Conservation (phyloP, 1,140 invertebrate species). For the Metopolophium dirhodum region DNA sequence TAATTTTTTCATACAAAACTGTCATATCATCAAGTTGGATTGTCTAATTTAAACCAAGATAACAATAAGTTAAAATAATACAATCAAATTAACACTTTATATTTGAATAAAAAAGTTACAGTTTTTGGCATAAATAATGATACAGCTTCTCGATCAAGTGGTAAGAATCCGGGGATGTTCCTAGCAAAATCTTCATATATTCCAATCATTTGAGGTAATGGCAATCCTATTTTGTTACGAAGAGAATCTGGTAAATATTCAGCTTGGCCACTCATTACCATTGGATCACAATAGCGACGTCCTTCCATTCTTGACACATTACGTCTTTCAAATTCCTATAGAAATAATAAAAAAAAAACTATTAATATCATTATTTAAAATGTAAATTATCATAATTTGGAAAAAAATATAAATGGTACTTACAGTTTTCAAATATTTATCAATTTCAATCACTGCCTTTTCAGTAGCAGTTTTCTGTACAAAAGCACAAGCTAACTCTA, state of each 20-base stretch:
- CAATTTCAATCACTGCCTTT: constrained; percentile 94
- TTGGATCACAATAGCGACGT: constrained; percentile 83
- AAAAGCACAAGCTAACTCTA: constrained; percentile 95
- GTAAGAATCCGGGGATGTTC: constrained; percentile 95
- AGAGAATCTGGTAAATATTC: constrained; percentile 94
- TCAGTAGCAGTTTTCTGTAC: constrained; percentile 99
- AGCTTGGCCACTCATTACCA: constrained; percentile 85
- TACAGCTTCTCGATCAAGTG: constrained; percentile 79
- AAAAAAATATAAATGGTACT: constrained; percentile 38
- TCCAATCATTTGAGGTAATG: constrained; percentile 83
- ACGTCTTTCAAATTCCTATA: constrained; percentile 71
- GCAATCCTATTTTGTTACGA: constrained; percentile 88
- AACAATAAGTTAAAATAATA: background rate
- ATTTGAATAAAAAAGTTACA: constrained; percentile 59
- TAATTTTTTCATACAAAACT: constrained; percentile 72
- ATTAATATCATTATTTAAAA: background rate
- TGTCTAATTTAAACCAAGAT: background rate
- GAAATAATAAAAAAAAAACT: background rate
- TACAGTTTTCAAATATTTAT: constrained; percentile 77
- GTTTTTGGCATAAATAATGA: constrained; percentile 76
- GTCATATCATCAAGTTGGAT: constrained; percentile 69
- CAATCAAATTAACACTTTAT: background rate
- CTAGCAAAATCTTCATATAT: constrained; percentile 98
- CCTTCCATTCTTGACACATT: constrained; percentile 70
- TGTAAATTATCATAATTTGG: background rate